Evolutionary conservation across 92 coral and sea anemone genomes (phyloP).

Genomic region (Micromussa lordhowensis): DNA sequence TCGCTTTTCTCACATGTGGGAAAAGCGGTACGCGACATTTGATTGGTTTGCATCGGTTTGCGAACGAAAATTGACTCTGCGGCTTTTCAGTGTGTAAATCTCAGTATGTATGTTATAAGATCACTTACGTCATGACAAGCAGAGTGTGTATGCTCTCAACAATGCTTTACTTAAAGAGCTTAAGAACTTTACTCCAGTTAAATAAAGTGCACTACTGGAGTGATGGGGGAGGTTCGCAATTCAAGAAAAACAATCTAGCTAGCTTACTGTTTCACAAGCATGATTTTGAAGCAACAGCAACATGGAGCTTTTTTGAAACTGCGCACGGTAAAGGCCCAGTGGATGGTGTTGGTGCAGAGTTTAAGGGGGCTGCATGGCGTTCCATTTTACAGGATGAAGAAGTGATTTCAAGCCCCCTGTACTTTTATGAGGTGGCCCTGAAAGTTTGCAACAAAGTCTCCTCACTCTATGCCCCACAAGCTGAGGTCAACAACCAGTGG

Average conservation of each 20-base stretch:
- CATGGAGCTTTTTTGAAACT: conserved; percentile 63
- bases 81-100: too few species aligned
- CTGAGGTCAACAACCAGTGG: neutral
- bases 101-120: too few species aligned
- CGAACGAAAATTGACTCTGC: too few species aligned
- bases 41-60: too few species aligned
- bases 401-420: conserved; percentile 28
- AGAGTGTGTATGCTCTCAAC: conserved; percentile 57
- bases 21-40: too few species aligned
- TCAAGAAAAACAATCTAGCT: conserved; percentile 58
- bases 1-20: too few species aligned
- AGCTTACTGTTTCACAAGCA: conserved; percentile 45
- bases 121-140: conserved; percentile 48
- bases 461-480: neutral
- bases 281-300: conserved; percentile 55
- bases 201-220: conserved; percentile 57
- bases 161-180: conserved; percentile 33
- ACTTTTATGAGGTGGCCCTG: conserved; percentile 8
- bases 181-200: conserved; percentile 3
- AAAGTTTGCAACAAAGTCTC: conserved; percentile 14
- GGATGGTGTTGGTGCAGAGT: conserved; percentile 59
- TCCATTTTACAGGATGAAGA: conserved; percentile 42
- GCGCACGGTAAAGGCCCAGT: conserved; percentile 67
- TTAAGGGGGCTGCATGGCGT: conserved; percentile 61
- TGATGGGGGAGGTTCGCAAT: conserved; percentile 68